Base-by-base conservation (phyloP, 92 coral and sea anemone species). In the Epizoanthus rinbou region DNA sequence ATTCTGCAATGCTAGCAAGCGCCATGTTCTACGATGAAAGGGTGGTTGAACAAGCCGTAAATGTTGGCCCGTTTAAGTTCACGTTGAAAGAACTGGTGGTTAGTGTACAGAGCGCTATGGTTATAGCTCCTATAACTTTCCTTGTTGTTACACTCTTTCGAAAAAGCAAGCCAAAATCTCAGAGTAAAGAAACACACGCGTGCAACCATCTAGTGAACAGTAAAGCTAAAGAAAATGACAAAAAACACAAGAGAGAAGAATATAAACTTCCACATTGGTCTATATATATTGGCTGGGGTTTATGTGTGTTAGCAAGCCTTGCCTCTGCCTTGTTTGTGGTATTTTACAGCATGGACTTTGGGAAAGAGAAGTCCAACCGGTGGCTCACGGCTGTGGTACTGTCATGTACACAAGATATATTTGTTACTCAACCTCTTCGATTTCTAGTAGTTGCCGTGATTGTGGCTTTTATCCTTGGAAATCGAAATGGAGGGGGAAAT, bases 1-100 rank as follows among this genome's bases (percentile, higher is more conserved):
- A 81, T 52, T 39, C 85, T 19, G 84, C 59, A 23, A 87, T 87
- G 90, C 76, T 87, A 6, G 80, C 90, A 53, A 81, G 82, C 47
- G 90, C 90, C 8, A 87, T 87, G 90, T 87, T 87, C 72, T 87
- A 81, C 21, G 52, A 74, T 56, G 90, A 87, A 35, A 66, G 53
- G 16, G 24, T 15, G 1, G 17, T 35, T 21, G 82, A 81, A 57
- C 86, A 82, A 43, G 54, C 74, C 57, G 62, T 87, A 8, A 22
- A 13, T 11, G 80, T 87, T 37, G 90, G 90, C 14, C 90, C 90
- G 22, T 87, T 87, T 39, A 82, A 57, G 23, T 70, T 87, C 19
- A 82, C 87, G 35, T 79, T 82, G 56, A 74, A 75, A 28, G 86
- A 87, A 58, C 28, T 87, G 17, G 66, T 87, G 23, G 80, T 87